Conservation (phyloP, 1,140 invertebrate genomes). For the Zaprionus davidi region DNA sequence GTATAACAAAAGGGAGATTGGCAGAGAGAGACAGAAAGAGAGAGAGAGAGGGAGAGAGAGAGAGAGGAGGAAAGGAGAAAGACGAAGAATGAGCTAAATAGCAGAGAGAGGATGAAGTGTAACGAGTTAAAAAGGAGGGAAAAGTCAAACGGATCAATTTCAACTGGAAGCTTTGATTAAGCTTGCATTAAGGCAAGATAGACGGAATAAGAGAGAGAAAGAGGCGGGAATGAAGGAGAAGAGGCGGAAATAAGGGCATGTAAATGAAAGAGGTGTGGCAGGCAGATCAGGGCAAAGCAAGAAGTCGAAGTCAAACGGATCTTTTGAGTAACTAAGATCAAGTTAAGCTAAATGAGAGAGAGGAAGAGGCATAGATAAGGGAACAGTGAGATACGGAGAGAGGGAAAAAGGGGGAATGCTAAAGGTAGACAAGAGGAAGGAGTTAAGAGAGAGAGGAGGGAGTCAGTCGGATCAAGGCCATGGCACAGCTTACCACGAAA, state of each 20-base stretch:
- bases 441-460: not conserved
- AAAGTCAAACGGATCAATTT: not conserved
- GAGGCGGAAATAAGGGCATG: too few species aligned
- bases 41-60: not conserved
- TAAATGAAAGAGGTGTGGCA: not conserved
- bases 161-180: not conserved
- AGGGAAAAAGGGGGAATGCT: not conserved
- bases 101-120: too few species aligned
- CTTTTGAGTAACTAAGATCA: not conserved
- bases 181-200: not conserved
- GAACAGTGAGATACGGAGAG: too few species aligned
- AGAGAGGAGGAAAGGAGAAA: too few species aligned
- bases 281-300: not conserved
- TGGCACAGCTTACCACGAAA: constrained; percentile 14
- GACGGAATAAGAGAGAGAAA: not conserved
- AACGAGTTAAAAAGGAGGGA: too few species aligned
- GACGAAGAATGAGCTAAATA: too few species aligned
- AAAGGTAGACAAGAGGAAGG: not conserved
- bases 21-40: too few species aligned
- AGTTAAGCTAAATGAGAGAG: not conserved
- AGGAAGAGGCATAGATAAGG: not conserved
- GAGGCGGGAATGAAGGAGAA: not conserved
- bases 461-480: constrained; percentile 21
- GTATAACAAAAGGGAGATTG: too few species aligned
- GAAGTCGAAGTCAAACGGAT: not conserved